A percentile compares a stretch with the other conserved stretches of the same genome.
phyloP scores from a whole-genome alignment of 2,888 invertebrate genomes.

The Limnephilus rhombicus region DNA sequence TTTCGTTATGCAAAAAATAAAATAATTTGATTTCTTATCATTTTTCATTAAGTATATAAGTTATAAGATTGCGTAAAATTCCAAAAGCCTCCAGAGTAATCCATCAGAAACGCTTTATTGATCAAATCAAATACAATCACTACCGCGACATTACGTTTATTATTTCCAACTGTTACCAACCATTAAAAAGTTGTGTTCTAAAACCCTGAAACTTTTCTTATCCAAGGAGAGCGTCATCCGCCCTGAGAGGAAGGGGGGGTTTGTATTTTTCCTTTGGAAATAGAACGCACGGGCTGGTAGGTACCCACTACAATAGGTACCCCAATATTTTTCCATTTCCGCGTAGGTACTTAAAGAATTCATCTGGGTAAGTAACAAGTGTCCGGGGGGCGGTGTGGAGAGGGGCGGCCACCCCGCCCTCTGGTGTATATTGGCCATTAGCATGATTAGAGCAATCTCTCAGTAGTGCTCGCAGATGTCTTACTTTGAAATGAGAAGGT shows the following conservation, averaged over 20 bases:
- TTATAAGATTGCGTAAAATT: not conserved
- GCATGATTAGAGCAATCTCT: constrained; percentile 75
- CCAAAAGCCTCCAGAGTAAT: not conserved
- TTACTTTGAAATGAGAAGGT: constrained; percentile 46
- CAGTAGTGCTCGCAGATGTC: constrained; percentile 53
- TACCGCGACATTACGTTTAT: not conserved
- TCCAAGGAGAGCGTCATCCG: constrained; percentile 4
- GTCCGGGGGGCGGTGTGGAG: constrained; percentile 57
- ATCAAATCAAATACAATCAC: not conserved
- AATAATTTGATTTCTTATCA: not conserved
- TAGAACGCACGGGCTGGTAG: constrained; percentile 37
- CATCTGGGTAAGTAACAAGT: constrained; percentile 66
- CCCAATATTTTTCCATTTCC: constrained; percentile 60
- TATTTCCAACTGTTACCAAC: constrained; percentile 5
- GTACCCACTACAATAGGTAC: constrained; percentile 50
- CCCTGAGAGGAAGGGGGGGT: not conserved
- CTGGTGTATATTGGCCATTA: constrained; percentile 77
- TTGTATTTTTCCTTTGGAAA: constrained; percentile 51
- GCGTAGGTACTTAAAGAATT: constrained; percentile 61
- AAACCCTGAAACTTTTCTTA: constrained; percentile 32
- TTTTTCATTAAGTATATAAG: not conserved
- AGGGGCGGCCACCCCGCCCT: constrained; percentile 49
- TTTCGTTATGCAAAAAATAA: too few relatives aligned
- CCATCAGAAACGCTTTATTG: not conserved
- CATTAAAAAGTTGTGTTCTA: constrained; percentile 26